phyloP scores from a whole-genome alignment of 2,797 vertebrate species.

The Sebastes flavidus region DNA sequence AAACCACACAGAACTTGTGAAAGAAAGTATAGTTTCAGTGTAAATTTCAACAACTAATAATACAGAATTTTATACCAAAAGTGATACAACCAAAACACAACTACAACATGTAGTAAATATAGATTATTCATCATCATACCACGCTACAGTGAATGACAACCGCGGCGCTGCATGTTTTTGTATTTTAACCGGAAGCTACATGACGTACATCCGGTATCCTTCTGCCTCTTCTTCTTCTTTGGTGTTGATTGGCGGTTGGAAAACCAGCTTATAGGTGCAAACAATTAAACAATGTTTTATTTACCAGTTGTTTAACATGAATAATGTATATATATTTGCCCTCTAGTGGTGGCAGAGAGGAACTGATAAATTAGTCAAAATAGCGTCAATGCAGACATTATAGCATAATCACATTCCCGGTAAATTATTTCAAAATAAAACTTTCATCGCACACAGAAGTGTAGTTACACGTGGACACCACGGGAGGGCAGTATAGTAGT shows the following conservation, averaged over 20 bases:
- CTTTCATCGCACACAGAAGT: no score
- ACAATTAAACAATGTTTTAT: no score
- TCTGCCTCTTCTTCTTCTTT: no score
- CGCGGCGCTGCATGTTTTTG: constrained; percentile 68
- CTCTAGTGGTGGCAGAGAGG: background rate
- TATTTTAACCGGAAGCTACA: constrained; percentile 63
- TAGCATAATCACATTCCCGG: background rate
- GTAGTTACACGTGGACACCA: no score
- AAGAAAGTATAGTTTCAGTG: fast-evolving
- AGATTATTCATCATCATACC: constrained; percentile 50
- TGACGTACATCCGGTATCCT: constrained; percentile 7
- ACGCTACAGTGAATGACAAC: constrained; percentile 56
- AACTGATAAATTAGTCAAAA: background rate
- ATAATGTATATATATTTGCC: no score
- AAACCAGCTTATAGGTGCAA: no score
- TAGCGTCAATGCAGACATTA: no score
- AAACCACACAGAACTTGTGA: background rate
- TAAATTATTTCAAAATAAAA: no score
- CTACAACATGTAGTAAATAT: background rate
- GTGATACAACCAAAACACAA: fast-evolving
- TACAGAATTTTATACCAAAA: fast-evolving
- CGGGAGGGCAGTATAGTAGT: no score
- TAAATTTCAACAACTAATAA: background rate
- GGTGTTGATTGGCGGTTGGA: no score
- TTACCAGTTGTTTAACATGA: no score